These are phyloP conservation scores for Noctua pronuba DNA, from an alignment of 2,888 invertebrate species.

Conservation along the genomic window DNA sequence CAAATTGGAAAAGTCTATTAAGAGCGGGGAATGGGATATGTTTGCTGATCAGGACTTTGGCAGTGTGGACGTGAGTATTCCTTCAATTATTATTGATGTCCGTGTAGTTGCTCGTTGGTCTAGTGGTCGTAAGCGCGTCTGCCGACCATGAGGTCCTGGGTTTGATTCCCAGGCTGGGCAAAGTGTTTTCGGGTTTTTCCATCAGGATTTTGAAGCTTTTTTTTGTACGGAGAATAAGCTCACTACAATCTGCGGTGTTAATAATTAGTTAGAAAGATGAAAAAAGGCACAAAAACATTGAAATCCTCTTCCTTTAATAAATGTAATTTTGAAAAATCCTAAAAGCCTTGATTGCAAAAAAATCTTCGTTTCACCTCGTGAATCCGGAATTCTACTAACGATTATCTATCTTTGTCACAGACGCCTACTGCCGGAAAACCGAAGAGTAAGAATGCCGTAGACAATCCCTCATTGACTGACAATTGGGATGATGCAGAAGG, in stretches of 20 bases:
- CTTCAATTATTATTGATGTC: neutral
- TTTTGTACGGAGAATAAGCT: too few relatives aligned
- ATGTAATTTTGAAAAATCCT: neutral
- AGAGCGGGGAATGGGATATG: constrained; percentile 95
- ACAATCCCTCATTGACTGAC: constrained; percentile 96
- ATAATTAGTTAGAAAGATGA: neutral
- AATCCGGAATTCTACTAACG: neutral
- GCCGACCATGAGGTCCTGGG: neutral
- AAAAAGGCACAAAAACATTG: neutral
- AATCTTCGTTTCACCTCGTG: neutral
- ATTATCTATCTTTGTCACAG: constrained; percentile 65
- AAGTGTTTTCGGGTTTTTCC: neutral
- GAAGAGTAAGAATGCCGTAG: constrained; percentile 75
- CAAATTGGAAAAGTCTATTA: constrained; percentile 79
- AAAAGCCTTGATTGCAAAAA: neutral
- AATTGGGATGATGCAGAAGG: constrained; percentile 99
- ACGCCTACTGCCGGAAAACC: constrained; percentile 79
- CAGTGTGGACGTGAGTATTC: constrained; percentile 80
- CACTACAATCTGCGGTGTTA: neutral
- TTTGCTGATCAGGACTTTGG: constrained; percentile 97
- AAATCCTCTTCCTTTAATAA: neutral
- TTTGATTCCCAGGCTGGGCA: neutral
- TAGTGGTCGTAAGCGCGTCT: neutral
- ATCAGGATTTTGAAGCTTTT: neutral
- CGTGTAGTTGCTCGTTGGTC: neutral